These are phyloP conservation scores for Acanthis flammea DNA, from an alignment of 2,797 vertebrate species.

Conservation along the genomic window DNA sequence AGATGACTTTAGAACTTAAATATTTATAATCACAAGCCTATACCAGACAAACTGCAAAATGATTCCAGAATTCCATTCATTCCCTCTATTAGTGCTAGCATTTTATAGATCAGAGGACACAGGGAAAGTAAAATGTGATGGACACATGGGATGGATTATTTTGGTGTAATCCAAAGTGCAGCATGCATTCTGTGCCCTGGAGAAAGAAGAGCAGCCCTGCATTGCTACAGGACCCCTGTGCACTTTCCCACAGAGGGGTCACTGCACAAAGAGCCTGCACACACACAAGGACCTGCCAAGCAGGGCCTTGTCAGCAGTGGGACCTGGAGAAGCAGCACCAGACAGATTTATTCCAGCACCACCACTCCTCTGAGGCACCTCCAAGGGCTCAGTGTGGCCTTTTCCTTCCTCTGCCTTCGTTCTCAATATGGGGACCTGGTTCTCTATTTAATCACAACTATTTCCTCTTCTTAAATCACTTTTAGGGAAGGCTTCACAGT, in stretches of 20 bases:
- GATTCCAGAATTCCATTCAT: not conserved
- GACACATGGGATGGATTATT: too few relatives aligned
- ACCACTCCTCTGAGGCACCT: not conserved
- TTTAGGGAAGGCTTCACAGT: not conserved
- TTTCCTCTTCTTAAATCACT: not conserved
- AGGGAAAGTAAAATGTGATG: not conserved
- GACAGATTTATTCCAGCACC: not conserved
- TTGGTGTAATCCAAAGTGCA: accelerated
- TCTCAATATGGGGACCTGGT: not conserved
- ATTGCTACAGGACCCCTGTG: not conserved
- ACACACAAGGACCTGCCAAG: accelerated
- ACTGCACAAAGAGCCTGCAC: not conserved
- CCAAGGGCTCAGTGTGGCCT: not conserved
- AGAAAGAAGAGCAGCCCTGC: not conserved
- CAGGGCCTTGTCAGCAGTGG: not conserved
- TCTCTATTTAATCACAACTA: not conserved
- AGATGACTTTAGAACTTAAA: not conserved
- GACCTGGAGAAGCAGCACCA: not conserved
- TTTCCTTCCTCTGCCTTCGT: not conserved
- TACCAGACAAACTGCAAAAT: not conserved
- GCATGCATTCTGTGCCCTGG: accelerated
- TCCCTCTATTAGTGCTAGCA: not conserved
- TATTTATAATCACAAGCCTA: not conserved
- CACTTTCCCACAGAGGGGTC: not conserved
- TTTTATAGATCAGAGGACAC: not conserved